Conservation (phyloP, 2,113 vertebrate species). For the Pelmatolapia mariae region DNA sequence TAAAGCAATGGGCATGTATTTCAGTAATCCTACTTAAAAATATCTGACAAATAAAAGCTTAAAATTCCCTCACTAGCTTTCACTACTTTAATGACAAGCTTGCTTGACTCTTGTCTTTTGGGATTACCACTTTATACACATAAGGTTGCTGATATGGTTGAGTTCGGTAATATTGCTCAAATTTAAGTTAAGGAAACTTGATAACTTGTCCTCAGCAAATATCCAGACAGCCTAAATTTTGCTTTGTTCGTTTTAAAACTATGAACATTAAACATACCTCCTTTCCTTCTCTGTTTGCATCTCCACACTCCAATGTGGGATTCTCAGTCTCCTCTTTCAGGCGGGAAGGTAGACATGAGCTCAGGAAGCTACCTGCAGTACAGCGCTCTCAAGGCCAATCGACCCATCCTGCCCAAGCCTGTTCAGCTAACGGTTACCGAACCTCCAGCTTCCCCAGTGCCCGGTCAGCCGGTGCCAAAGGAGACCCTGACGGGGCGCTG, state of each 20-base stretch:
- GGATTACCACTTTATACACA: neutral
- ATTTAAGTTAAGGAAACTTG: neutral
- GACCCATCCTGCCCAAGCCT: slow-evolving; percentile 77
- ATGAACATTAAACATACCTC: neutral
- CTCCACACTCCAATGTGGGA: neutral
- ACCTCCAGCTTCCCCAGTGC: slow-evolving; percentile 39
- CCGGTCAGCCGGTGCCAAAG: slow-evolving; percentile 59
- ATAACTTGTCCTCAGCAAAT: neutral
- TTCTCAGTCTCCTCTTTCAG: slow-evolving; percentile 57
- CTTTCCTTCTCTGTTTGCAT: neutral
- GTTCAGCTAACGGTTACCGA: slow-evolving; percentile 68
- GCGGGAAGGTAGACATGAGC: slow-evolving; percentile 68
- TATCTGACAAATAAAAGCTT: neutral
- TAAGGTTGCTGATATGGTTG: neutral
- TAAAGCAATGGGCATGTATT: neutral
- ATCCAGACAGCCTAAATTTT: neutral
- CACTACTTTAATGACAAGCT: neutral
- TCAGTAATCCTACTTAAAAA: neutral
- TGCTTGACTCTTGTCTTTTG: neutral
- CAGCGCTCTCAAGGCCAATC: slow-evolving; percentile 75
- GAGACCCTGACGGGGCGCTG: slow-evolving; percentile 79
- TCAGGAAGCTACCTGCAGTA: slow-evolving; percentile 76
- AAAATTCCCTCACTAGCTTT: neutral
- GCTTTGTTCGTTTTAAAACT: neutral
- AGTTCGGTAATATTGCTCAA: neutral